Evolutionary conservation across 2,797 vertebrate genomes (phyloP), one percentile per base, ranked within the genome.

Genomic region (Neopelma chrysocephalum): DNA sequence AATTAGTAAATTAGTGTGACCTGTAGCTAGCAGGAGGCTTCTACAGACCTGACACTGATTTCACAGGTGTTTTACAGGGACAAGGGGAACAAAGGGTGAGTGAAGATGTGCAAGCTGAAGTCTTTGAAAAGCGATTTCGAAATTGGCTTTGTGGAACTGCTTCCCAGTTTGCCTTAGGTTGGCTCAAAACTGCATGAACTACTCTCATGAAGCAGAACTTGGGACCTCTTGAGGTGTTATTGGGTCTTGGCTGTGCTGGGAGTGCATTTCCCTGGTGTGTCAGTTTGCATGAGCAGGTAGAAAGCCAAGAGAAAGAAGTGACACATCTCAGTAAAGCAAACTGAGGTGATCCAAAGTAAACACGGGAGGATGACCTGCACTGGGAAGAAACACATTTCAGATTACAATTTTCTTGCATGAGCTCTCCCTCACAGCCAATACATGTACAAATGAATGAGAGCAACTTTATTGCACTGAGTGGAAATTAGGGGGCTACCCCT

Each of bases 211-310:
- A n/a, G 26, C 82, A 32, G 23, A 58, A 9, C 26, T 11, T 10
- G 13, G 60, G 34, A 79, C 15, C 40, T 69, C 65, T 45, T 57
- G 8, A 34, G 68, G 5, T 0, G 0, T 31, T 4, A 4, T 1
- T 45, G 70, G 32, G 40, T 29, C 31, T 68, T 66, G 71, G 19
- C 51, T 51, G 64, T 1, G 2, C 26, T n/a, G 51, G 43, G 19
- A 38, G 42, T 7, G 14, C 19, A 15, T 21, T 66, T 75, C 31
- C 72, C 12, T 0, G 13, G 31, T 43, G 32, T 53, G 12, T 15
- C 15, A 10, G 21, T 61, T 69, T 23, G 23, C 0, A 1, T 23
- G 61, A 80, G 73, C 45, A 53, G 32, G 3, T 53, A 13, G 11
- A 18, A 38, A 25, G 61, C 53, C 65, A 58, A 29, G 53, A 32